A percentile compares a stretch with the other conserved stretches of the same genome.
Evolutionary conservation across 2,113 vertebrate species (phyloP).

Genomic region (Clupea harengus): DNA sequence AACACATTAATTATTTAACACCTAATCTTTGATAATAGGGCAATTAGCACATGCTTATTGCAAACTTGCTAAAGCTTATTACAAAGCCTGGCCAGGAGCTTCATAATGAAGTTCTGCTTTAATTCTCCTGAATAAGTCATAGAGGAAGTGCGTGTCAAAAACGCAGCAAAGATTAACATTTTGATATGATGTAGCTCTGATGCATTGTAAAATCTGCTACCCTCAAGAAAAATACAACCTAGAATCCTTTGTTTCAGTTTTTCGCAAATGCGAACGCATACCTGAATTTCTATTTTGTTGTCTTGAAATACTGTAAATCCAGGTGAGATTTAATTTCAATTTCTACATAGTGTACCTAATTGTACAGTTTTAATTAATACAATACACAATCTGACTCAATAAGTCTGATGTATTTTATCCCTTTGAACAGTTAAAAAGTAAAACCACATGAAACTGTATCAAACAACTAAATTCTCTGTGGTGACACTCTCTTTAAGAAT

Average conservation of each 20-base stretch:
- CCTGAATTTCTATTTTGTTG: background rate
- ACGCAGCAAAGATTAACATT: background rate
- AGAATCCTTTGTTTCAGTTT: background rate
- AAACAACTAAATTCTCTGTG: background rate
- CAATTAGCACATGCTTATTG: conserved; percentile 40
- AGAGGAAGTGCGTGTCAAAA: background rate
- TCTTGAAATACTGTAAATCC: background rate
- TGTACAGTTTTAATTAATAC: background rate
- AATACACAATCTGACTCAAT: background rate
- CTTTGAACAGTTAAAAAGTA: too few relatives aligned
- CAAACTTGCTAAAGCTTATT: conserved; percentile 29
- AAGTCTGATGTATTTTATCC: background rate
- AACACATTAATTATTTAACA: conserved; percentile 44
- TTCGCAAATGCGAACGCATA: background rate
- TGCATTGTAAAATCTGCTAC: background rate
- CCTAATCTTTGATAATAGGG: conserved; percentile 46
- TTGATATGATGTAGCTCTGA: background rate
- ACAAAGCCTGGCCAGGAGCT: conserved; percentile 32
- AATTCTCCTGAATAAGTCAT: conserved; percentile 13
- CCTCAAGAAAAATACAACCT: too few relatives aligned
- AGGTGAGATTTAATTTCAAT: background rate
- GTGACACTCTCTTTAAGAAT: background rate
- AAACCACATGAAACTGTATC: background rate
- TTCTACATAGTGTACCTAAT: background rate
- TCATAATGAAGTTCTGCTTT: conserved; percentile 35